These are phyloP conservation scores for Pristis pectinata DNA, from an alignment of 2,797 vertebrate genomes.

Conservation along the genomic window DNA sequence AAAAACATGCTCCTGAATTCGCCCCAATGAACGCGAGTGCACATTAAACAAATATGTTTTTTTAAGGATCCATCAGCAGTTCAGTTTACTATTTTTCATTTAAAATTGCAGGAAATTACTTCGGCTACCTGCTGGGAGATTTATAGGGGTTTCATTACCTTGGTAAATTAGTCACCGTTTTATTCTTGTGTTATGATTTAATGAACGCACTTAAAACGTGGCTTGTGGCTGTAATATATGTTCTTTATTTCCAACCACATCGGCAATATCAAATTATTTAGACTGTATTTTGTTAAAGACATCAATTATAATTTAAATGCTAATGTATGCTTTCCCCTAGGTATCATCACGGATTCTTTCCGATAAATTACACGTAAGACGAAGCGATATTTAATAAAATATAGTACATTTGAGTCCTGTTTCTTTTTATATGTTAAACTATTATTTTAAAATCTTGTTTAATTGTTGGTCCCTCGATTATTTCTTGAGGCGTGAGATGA, in stretches of 20 bases:
- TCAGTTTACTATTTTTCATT: constrained; percentile 14
- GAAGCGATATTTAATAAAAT: constrained; percentile 6
- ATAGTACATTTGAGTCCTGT: too few relatives aligned
- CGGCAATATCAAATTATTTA: constrained; percentile 26
- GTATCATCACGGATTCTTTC: background rate
- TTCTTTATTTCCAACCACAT: background rate
- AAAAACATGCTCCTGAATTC: background rate
- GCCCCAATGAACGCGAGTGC: background rate
- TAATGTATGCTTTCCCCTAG: constrained; percentile 20
- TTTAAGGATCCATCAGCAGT: background rate
- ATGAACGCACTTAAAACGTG: constrained; percentile 17
- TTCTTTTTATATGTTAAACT: background rate
- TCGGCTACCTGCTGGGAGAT: constrained; percentile 29
- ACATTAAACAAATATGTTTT: constrained; percentile 9
- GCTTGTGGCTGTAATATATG: background rate
- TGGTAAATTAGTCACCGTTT: constrained; percentile 26
- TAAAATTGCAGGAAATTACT: constrained; percentile 38
- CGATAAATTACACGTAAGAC: background rate
- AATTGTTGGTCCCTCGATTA: background rate
- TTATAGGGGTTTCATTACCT: background rate
- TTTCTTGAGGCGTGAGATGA: background rate
- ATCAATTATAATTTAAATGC: constrained; percentile 24
- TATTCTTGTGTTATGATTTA: constrained; percentile 32
- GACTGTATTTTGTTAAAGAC: constrained; percentile 23
- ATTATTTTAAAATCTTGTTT: background rate